These are phyloP conservation scores for Tachysurus fulvidraco DNA, from an alignment of 2,113 vertebrate species.

Conservation along the genomic window DNA sequence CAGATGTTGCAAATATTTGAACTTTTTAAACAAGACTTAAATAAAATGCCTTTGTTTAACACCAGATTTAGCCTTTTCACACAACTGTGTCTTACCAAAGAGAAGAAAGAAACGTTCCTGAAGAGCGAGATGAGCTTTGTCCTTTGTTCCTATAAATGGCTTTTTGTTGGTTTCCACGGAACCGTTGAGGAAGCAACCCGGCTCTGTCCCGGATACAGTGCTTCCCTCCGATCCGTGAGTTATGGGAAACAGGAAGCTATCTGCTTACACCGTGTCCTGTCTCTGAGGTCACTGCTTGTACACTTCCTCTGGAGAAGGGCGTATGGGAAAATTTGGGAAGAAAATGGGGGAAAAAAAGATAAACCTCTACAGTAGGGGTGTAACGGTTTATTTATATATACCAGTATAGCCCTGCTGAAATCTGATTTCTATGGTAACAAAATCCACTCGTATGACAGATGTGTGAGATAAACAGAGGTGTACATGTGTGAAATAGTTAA, in stretches of 20 bases:
- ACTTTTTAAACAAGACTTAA: neutral
- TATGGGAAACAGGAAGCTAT: slow-evolving; percentile 51
- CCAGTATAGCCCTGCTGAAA: neutral
- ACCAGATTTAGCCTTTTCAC: neutral
- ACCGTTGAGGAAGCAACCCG: neutral
- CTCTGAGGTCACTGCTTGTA: slow-evolving; percentile 48
- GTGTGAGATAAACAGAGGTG: too few relatives aligned
- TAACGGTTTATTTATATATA: neutral
- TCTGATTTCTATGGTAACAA: neutral
- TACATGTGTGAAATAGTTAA: too few relatives aligned
- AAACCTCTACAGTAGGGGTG: too few relatives aligned
- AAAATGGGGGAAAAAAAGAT: neutral
- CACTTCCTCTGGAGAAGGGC: slow-evolving; percentile 37
- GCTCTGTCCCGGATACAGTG: slow-evolving; percentile 33
- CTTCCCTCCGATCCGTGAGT: slow-evolving; percentile 33
- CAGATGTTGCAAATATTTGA: neutral
- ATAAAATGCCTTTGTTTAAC: neutral
- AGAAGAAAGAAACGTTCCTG: slow-evolving; percentile 22
- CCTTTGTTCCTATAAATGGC: slow-evolving; percentile 36
- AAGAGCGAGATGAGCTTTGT: slow-evolving; percentile 26
- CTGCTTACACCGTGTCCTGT: slow-evolving; percentile 39
- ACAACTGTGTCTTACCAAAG: slow-evolving; percentile 2
- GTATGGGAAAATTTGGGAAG: neutral
- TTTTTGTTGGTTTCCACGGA: slow-evolving; percentile 18
- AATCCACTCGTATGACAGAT: too few relatives aligned